Evolutionary conservation across 1,140 invertebrate genomes (phyloP).

Genomic region (Helicoverpa armigera): DNA sequence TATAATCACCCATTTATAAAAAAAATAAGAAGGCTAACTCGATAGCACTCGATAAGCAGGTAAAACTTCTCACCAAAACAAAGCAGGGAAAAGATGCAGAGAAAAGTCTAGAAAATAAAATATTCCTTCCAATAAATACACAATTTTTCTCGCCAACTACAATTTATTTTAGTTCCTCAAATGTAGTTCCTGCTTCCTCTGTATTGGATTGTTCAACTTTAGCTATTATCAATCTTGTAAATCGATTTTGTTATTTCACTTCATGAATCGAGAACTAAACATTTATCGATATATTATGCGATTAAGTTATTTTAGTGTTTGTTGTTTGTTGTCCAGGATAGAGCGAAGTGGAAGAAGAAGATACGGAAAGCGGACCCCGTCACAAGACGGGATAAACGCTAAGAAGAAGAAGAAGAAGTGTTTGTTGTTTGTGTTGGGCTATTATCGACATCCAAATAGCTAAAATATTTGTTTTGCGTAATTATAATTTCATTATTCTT

Average conservation of each 20-base stretch:
- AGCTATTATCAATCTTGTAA: constrained; percentile 19
- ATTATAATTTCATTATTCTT: too few relatives aligned
- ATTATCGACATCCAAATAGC: neutral
- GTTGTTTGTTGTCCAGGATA: too few relatives aligned
- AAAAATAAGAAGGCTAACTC: too few relatives aligned
- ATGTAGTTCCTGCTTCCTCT: constrained; percentile 4
- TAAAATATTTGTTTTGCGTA: too few relatives aligned
- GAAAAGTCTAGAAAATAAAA: neutral
- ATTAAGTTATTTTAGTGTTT: neutral
- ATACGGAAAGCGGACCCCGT: too few relatives aligned
- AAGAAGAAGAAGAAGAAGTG: too few relatives aligned
- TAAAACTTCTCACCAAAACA: neutral
- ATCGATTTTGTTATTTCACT: constrained; percentile 35
- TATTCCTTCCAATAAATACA: constrained; percentile 3
- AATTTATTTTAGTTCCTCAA: constrained; percentile 7
- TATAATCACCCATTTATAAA: too few relatives aligned
- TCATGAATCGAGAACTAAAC: constrained; percentile 12
- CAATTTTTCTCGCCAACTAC: constrained; percentile 1
- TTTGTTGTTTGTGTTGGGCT: neutral
- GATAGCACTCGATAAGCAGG: too few relatives aligned
- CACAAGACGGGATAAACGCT: too few relatives aligned
- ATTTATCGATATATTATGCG: constrained; percentile 1
- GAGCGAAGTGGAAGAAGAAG: too few relatives aligned
- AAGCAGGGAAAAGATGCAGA: too few relatives aligned
- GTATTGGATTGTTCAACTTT: constrained; percentile 25